phyloP scores from a whole-genome alignment of 1,140 invertebrate species.

The Pachypsylla venusta region DNA sequence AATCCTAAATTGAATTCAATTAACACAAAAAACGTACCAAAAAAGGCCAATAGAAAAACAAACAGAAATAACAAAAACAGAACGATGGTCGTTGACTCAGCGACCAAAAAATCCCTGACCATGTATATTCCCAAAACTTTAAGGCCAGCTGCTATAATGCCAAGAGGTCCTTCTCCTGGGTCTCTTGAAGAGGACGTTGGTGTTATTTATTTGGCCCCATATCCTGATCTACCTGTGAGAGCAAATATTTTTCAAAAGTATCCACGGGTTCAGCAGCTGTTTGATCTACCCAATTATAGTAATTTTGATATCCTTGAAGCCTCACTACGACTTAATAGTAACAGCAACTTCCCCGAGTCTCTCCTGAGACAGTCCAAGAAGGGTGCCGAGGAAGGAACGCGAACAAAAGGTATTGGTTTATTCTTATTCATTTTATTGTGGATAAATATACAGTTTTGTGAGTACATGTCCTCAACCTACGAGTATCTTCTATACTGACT shows the following conservation, averaged over 20 bases:
- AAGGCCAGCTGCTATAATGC: not conserved
- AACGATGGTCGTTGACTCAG: too few relatives aligned
- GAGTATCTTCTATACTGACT: too few relatives aligned
- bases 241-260: not conserved
- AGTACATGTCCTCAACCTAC: too few relatives aligned
- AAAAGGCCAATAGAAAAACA: not conserved
- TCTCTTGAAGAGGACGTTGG: not conserved
- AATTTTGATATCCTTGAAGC: not conserved
- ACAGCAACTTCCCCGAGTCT: not conserved
- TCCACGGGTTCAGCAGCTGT: slow-evolving; percentile 3
- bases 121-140: not conserved
- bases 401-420: not conserved
- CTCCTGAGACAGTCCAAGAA: not conserved
- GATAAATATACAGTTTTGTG: too few relatives aligned
- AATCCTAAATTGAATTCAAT: too few relatives aligned
- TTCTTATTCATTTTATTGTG: too few relatives aligned
- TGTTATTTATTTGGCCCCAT: not conserved
- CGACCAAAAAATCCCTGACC: not conserved
- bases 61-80: slow-evolving; percentile 1
- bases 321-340: not conserved
- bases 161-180: not conserved
- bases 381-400: not conserved
- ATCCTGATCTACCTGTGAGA: not conserved
- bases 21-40: not conserved
- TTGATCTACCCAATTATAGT: slow-evolving; percentile 1